Base-by-base conservation (phyloP, 2,797 vertebrate genomes). In the Gobionotothen gibberifrons region DNA sequence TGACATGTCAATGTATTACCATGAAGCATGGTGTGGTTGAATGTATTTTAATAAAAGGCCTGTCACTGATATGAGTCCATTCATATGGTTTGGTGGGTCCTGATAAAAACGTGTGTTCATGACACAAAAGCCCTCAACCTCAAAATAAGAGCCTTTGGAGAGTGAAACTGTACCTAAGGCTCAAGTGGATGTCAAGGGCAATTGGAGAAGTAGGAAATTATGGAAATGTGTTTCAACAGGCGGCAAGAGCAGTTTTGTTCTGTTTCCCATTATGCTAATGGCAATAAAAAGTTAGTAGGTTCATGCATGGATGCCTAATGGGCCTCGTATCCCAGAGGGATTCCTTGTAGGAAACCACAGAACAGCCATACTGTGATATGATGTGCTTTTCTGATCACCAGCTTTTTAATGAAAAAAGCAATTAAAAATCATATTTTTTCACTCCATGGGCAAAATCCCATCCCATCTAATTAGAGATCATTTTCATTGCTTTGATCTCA, bases 361-460 rank as follows among this genome's bases (percentile, higher is more conserved):
- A 87, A 76, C 55, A 82, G 71, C 32, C 78, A 69, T 65, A 52
- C 70, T 81, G 71, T 58, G 61, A 78, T 87, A 79, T 64, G 85
- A 87, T 85, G 80, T 84, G 76, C 70, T 85, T 74, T 75, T 87
- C 77, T 79, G 81, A 90, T 89, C 65, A 54, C 71, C 75, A 69
- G 63, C 75, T 86, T 78, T 59, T 79, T 87, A 88, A 92, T 90
- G 79, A 88, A 89, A 63, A 81, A 91, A 76, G 78, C 86, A 69
- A 89, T 93, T 92, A 91, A 67, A 66, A 36, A 76, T 78, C 85
- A 88, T 91, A 86, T 90, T 85, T 89, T 88, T 86, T 79, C 48
- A 72, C 79, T 84, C 70, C 69, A 73, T 76, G 60, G 69, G 55
- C 66, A 79, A 47, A 83, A 70, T 76, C 73, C 73, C 66, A 67